Conservation (phyloP, 2,113 vertebrate species). For the Polypterus senegalus region DNA sequence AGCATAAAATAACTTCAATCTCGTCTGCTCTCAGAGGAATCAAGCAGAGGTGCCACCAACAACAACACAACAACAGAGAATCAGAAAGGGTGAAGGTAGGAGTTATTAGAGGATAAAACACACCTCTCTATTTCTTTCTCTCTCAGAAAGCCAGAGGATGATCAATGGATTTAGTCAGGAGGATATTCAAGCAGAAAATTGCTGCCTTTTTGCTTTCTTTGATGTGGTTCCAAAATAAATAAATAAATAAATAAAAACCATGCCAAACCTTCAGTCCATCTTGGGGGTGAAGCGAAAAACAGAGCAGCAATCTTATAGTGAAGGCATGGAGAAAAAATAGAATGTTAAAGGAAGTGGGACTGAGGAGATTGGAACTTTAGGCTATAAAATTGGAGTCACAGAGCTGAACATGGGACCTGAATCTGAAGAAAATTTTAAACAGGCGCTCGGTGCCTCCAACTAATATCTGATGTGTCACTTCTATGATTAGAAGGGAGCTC, state of each 20-base stretch:
- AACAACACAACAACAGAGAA: conserved; percentile 81
- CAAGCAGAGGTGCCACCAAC: conserved; percentile 77
- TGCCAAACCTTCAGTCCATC: conserved; percentile 40
- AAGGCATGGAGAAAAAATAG: conserved; percentile 34
- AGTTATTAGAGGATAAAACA: conserved; percentile 99
- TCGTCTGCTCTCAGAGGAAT: conserved; percentile 85
- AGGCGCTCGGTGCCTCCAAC: too few species aligned
- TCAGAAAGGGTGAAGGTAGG: conserved; percentile 84
- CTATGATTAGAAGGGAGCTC: too few species aligned
- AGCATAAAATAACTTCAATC: conserved; percentile 99
- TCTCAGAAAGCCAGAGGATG: conserved; percentile 89
- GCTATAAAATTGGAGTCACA: conserved; percentile 63
- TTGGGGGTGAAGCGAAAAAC: conserved; percentile 51
- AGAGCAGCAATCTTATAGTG: conserved; percentile 43
- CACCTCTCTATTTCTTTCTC: conserved; percentile 71
- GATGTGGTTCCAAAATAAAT: conserved; percentile 63
- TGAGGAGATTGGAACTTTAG: conserved; percentile 56
- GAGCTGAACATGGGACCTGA: not conserved
- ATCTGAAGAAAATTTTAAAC: not conserved
- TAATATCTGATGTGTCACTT: too few species aligned
- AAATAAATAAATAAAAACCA: conserved; percentile 27
- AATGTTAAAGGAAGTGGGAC: conserved; percentile 48
- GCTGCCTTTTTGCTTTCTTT: conserved; percentile 85
- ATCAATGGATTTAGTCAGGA: conserved; percentile 99
- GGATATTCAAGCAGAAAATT: conserved; percentile 99